Base-by-base conservation (phyloP, 2,888 invertebrate genomes). In the Dinocampus coccinellae region DNA sequence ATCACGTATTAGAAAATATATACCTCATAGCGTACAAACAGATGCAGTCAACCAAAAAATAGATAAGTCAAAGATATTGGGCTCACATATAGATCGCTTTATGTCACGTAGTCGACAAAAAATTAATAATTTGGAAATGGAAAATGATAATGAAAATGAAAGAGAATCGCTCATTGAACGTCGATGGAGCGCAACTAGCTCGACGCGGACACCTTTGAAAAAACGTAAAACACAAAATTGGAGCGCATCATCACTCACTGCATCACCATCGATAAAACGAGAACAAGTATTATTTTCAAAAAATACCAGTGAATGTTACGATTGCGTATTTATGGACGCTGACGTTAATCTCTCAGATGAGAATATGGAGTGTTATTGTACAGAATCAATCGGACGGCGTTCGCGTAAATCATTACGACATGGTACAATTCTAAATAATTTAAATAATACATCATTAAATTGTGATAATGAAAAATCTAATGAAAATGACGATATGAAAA, bases 141-240 rank as follows among this genome's bases (percentile, higher is more conserved):
- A 82, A 11, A 42, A 73, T 24, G 76, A 78, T 0, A 78, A 22
- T 53, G 3, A 74, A 67, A 78, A 81, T 69, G 78, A 79, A 33
- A 67, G 76, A 72, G 71, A 83, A 33, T 79, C 82, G 1, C 83
- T 77, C 63, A 83, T 88, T 72, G 90, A 90, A 82, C 85, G 90
- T 58, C 88, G 90, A 55, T 91, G 91, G 91, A 91, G 91, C 74
- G 88, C 89, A 11, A 88, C 89, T n/a, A 88, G 85, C 86, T 85
- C 87, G 1, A 84, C 84, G 34, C 76, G 78, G 11, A 79, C 81
- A 69, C 20, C 39, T 34, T n/a, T 61, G 10, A 83, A 81, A 36
- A 81, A 82, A 22, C 78, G 77, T 9, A 78, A 76, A 64, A 77
- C 77, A 47, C 68, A 75, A 34, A 78, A 78, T 24, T 77, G 77